Evolutionary conservation across 2,888 invertebrate genomes (phyloP), one percentile per base, ranked within the genome.

Genomic region (Acrobasis repandana): DNA sequence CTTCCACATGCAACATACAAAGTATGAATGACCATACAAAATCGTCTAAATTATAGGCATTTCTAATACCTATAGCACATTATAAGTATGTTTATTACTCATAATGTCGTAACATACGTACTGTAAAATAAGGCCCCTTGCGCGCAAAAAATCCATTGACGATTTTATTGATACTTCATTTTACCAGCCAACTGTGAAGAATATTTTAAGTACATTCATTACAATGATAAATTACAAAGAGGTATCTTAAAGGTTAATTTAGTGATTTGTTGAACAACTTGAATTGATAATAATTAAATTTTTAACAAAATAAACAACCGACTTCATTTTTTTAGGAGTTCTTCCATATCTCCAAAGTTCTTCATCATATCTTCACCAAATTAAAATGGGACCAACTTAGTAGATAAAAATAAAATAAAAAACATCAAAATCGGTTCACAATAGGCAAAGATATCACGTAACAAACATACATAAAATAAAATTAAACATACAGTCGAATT

Each of bases 161-260:
- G 33, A 50, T 50, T 50, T 50, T 50, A 50, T 50, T 28, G 50
- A 50, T 28, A 50, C n/a, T 50, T 50, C 5, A 33, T 28, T 50
- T 50, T 28, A 28, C 33, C 3, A 28, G 28, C 3, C n/a, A n/a
- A 50, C 28, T 50, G 50, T 33, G 28, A 50, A 50, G 5, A 28
- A 14, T 14, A 1, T 43, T 50, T 28, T 28, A 50, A 50, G 50
- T 50, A 28, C 20, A 43, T n/a, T n/a, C 28, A n/a, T 28, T 14
- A 50, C 50, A 11, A n/a, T n/a, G 50, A 50, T 14, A 28, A 0
- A n/a, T 43, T 43, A 43, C 43, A 11, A 11, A n/a, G n/a, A n/a
- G 1, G 11, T 10, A 38, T 38, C 9, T 11, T 10, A 38, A 2
- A 14, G 6, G 43, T 43, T 11, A 3, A 43, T 28, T 4, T 28